These are phyloP conservation scores for Nipponia nippon DNA, from an alignment of 2,113 vertebrate species.

Conservation along the genomic window DNA sequence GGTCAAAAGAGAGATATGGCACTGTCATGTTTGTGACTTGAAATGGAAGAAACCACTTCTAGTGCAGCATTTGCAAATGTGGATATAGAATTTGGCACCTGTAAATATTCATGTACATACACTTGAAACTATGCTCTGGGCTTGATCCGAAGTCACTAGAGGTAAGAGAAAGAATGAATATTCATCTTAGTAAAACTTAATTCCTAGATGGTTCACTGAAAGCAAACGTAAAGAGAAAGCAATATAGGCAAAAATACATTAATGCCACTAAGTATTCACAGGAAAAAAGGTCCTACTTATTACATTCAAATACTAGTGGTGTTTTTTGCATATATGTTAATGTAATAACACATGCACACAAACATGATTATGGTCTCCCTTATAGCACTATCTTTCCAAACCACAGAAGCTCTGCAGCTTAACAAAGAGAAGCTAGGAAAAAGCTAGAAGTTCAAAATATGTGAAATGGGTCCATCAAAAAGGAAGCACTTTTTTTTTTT, in stretches of 20 bases:
- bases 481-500: fast-evolving
- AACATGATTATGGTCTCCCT: background rate
- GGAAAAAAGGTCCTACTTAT: background rate
- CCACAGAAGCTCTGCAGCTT: background rate
- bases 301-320: background rate
- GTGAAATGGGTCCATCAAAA: background rate
- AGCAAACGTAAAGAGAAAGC: background rate
- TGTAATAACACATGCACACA: background rate
- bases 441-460: background rate
- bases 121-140: conserved; percentile 27
- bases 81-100: conserved; percentile 42
- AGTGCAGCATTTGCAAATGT: conserved; percentile 6
- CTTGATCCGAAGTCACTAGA: conserved; percentile 38
- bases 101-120: conserved; percentile 54
- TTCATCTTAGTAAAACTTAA: conserved; percentile 41
- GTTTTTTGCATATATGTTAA: background rate
- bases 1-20: conserved; percentile 32
- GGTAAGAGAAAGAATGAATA: conserved; percentile 45
- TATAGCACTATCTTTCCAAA: background rate
- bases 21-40: conserved; percentile 8
- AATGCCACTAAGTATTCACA: background rate
- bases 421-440: background rate
- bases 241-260: background rate
- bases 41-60: conserved; percentile 12
- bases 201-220: background rate